Percentiles rank a stretch among this genome's conserved stretches.
These are phyloP conservation scores for Hypercompe scribonia DNA, from an alignment of 2,888 invertebrate species.

Conservation along the genomic window DNA sequence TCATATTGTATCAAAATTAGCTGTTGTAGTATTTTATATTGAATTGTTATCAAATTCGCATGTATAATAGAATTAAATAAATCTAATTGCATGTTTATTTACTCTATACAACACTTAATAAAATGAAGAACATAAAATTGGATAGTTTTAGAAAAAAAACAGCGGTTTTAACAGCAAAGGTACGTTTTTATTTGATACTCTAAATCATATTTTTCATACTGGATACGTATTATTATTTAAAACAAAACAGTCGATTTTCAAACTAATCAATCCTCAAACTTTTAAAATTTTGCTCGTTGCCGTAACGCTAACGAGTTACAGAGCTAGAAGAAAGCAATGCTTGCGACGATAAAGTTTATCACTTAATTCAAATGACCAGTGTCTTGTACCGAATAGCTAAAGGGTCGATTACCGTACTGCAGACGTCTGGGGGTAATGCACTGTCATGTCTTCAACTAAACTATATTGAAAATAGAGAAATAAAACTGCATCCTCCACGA, in stretches of 20 bases:
- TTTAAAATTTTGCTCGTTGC: not conserved
- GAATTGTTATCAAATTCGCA: no score
- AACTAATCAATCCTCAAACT: not conserved
- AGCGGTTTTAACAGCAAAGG: no score
- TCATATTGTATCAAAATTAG: not conserved
- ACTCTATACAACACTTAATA: no score
- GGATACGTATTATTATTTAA: no score
- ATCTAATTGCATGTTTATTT: no score
- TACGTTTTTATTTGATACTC: no score
- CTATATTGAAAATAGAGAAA: constrained; percentile 27
- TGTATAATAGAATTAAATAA: no score
- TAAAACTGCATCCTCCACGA: constrained; percentile 21
- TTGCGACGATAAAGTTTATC: not conserved
- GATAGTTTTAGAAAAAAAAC: no score
- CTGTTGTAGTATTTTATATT: not conserved
- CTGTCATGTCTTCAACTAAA: constrained; percentile 31
- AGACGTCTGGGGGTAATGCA: constrained; percentile 44
- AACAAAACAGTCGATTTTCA: not conserved
- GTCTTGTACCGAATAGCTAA: not conserved
- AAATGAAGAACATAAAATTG: no score
- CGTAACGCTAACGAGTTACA: not conserved
- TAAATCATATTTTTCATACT: no score
- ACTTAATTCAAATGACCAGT: constrained; percentile 19
- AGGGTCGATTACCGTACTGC: constrained; percentile 12
- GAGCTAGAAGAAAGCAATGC: not conserved